phyloP scores from a whole-genome alignment of 2,113 vertebrate genomes.

The Accipiter cooperii region DNA sequence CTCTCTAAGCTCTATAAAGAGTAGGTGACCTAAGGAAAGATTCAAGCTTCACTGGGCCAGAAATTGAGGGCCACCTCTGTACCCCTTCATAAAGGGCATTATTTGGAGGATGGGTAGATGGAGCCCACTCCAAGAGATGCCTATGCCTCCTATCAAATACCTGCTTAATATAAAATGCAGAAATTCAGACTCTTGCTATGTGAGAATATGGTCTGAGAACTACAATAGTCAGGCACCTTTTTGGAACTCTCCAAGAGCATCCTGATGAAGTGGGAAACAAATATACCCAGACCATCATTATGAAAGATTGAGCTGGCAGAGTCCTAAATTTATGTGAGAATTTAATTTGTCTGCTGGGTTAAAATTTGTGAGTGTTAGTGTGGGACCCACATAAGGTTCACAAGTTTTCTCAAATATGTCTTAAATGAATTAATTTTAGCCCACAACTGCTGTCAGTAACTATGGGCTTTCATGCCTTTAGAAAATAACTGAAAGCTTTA shows the following conservation, averaged over 20 bases:
- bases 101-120: not conserved
- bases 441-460: not conserved
- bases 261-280: not conserved
- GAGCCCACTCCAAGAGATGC: not conserved
- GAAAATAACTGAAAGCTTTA: constrained; percentile 2
- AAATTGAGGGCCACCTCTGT: not conserved
- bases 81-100: not conserved
- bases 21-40: not conserved
- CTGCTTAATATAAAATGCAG: not conserved
- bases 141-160: not conserved
- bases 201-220: not conserved
- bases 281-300: not conserved
- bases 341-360: not conserved
- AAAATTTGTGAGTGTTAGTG: not conserved
- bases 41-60: not conserved
- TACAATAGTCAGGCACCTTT: not conserved
- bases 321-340: not conserved
- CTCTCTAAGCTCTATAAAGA: not conserved
- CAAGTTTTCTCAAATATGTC: not conserved
- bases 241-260: not conserved
- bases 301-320: not conserved
- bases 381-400: not conserved
- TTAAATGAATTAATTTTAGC: not conserved
- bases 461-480: not conserved
- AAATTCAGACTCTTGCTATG: not conserved